These are phyloP conservation scores for Hylaea fasciaria DNA, from an alignment of 2,888 invertebrate genomes.

Conservation along the genomic window DNA sequence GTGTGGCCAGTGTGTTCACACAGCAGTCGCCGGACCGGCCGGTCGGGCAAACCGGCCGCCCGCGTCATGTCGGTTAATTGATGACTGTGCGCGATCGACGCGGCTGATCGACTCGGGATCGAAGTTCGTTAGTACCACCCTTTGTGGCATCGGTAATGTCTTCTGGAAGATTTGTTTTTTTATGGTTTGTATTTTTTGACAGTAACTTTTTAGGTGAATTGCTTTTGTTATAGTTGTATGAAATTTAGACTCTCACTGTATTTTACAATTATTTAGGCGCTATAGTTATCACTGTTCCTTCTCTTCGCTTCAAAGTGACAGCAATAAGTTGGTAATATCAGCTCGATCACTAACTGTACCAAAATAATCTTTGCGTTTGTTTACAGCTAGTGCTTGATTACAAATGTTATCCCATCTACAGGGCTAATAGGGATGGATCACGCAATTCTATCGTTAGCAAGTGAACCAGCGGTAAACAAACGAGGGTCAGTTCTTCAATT, in stretches of 20 bases:
- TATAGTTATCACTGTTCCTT: too few relatives aligned
- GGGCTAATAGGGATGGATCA: constrained; percentile 48
- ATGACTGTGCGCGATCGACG: constrained; percentile 54
- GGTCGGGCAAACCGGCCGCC: constrained; percentile 39
- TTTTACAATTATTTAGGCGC: too few relatives aligned
- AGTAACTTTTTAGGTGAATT: too few relatives aligned
- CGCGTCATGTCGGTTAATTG: constrained; percentile 62
- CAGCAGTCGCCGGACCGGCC: constrained; percentile 10
- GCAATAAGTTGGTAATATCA: too few relatives aligned
- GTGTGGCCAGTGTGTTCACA: constrained; percentile 8
- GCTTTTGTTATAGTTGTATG: too few relatives aligned
- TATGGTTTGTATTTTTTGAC: too few relatives aligned
- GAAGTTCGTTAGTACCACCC: constrained; percentile 29
- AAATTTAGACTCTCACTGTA: too few relatives aligned
- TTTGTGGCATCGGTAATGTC: constrained; percentile 11
- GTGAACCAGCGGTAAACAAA: constrained; percentile 6
- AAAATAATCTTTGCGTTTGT: constrained; percentile 11
- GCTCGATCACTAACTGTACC: too few relatives aligned
- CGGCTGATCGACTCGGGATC: constrained; percentile 19
- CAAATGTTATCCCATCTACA: constrained; percentile 25
- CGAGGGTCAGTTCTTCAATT: constrained; percentile 9
- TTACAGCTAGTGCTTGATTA: constrained; percentile 23
- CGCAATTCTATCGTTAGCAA: constrained; percentile 53
- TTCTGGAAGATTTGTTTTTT: constrained; percentile 1
- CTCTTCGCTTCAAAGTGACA: too few relatives aligned